Base-by-base conservation (phyloP, 1,140 invertebrate genomes). In the Formica exsecta region DNA sequence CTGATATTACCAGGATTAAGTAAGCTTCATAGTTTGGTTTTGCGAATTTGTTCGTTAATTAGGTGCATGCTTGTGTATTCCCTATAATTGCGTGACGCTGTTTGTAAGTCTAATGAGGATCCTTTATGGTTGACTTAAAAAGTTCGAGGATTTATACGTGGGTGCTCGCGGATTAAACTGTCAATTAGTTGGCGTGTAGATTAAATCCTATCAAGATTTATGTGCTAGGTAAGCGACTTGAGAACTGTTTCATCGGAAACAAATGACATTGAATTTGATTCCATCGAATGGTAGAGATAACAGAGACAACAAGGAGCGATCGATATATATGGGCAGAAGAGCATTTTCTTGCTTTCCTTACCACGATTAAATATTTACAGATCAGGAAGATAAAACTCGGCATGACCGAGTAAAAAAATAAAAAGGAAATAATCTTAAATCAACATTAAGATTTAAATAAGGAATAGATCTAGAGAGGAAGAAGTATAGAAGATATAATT, bases 1-100 rank as follows among this genome's bases (percentile, higher is more conserved):
- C 19, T 74, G 38, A 73, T 83, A 83, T 73, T 81, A 71, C 25
- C n/a, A 38, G 79, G 79, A 83, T 83, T 83, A 74, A 74, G 8
- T 74, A 83, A 57, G 41, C 68, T 61, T 44, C 79, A 2, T 19
- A 83, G 68, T 48, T 61, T 44, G 54, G 38, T 41, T 83, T 83
- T 44, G 68, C 57, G 54, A 57, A 83, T 74, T 73, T 61, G 19
- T 70, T 73, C 41, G 38, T 54, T 83, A 83, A 83, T 83, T 38
- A 83, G 51, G 54, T 61, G 22, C 22, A 22, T 22, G 54, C 54
- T 48, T 62, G 8, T 16, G 51, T 76, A 73, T 83, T 83, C 38
- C n/a, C 68, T 59, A 83, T 83, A 74, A 83, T 74, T 81, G 65
- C 25, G 19, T 32, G 16, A 66, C 8, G 13, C 41, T 73, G 38